These are phyloP conservation scores for Sarcophaga subvicina DNA, from an alignment of 2,888 invertebrate species.

Conservation along the genomic window DNA sequence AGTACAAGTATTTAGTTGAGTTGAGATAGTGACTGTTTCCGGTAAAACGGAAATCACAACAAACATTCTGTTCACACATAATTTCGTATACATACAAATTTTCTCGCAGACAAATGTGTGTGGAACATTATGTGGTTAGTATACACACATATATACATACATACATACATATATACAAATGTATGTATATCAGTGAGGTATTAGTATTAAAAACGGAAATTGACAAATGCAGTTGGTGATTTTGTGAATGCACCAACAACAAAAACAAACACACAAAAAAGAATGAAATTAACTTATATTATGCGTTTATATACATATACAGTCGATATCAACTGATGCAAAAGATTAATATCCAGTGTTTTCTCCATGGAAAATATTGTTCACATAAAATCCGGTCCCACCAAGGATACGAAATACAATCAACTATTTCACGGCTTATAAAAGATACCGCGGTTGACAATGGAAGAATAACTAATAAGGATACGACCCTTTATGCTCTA, in stretches of 20 bases:
- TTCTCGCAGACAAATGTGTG: background rate
- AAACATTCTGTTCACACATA: conserved; percentile 50
- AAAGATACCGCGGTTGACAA: too few species aligned
- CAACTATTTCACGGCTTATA: too few species aligned
- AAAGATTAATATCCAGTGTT: background rate
- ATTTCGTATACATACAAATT: background rate
- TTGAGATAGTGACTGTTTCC: conserved; percentile 46
- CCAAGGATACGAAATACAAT: too few species aligned
- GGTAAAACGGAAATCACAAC: conserved; percentile 58
- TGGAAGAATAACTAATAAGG: too few species aligned
- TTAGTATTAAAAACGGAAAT: conserved; percentile 57
- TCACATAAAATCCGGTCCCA: too few species aligned
- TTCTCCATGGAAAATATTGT: too few species aligned
- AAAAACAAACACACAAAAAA: background rate
- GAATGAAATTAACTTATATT: background rate
- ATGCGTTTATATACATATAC: background rate
- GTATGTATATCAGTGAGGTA: conserved; percentile 22
- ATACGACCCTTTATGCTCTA: too few species aligned
- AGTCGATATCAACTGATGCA: background rate
- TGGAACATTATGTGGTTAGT: background rate
- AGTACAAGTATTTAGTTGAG: conserved; percentile 26
- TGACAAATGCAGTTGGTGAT: conserved; percentile 59
- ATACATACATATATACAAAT: background rate
- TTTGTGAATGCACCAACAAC: conserved; percentile 12
- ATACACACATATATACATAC: too few species aligned